These are phyloP conservation scores for Tiphia femorata DNA, from an alignment of 2,888 invertebrate genomes.

Conservation along the genomic window DNA sequence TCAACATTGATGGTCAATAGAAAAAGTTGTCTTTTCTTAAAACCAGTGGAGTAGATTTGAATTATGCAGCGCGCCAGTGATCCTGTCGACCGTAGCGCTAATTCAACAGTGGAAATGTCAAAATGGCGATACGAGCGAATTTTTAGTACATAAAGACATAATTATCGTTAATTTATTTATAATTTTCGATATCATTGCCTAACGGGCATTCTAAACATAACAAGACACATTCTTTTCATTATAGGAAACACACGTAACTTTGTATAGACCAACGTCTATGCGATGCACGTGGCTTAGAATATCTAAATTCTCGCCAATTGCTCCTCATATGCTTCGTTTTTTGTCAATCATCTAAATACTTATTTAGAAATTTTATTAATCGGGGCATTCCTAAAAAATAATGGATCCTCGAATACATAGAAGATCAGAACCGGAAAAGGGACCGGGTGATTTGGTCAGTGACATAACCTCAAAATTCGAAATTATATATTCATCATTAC, in stretches of 20 bases:
- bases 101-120: slow-evolving; percentile 22
- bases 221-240: not conserved
- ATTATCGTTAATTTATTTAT: slow-evolving; percentile 22
- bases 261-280: slow-evolving; percentile 13
- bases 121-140: slow-evolving; percentile 32
- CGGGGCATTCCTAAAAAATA: slow-evolving; percentile 5
- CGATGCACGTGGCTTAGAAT: slow-evolving; percentile 14
- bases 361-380: slow-evolving; percentile 5
- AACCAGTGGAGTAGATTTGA: no score
- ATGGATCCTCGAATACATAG: slow-evolving; percentile 65
- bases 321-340: slow-evolving; percentile 2
- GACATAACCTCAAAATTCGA: slow-evolving; percentile 39
- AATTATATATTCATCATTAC: no score
- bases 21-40: no score
- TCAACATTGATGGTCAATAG: no score
- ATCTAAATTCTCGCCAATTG: slow-evolving; percentile 12
- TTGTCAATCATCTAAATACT: not conserved
- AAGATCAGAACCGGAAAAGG: slow-evolving; percentile 57
- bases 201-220: not conserved
- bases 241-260: slow-evolving; percentile 1
- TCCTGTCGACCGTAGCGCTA: no score
- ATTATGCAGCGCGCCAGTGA: no score
- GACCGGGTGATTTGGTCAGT: slow-evolving; percentile 56
- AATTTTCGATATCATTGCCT: slow-evolving; percentile 4
- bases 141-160: slow-evolving; percentile 11